Base-by-base conservation (phyloP, 2,797 vertebrate species). In the Ataeniobius toweri region DNA sequence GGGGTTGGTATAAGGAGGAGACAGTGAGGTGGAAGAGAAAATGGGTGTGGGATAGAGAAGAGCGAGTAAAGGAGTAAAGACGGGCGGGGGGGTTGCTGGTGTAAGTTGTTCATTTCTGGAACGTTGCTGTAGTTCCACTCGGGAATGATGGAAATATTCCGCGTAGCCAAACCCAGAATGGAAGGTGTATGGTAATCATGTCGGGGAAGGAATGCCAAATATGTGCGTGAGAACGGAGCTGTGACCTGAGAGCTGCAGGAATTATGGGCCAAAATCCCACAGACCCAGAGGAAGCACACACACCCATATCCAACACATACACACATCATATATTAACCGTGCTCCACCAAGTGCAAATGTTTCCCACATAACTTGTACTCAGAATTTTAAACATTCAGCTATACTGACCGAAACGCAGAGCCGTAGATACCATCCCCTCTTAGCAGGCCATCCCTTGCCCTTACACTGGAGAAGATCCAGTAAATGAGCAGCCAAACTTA, bases 141-240 rank as follows among this genome's bases (percentile, higher is more conserved):
- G 86, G 86, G 92, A 94, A 94, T 91, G 94, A 94, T 95, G 95
- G 95, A 96, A 96, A 96, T 94, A 95, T 95, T 94, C 88, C 12
- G 76, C 75, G 82, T 87, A 92, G 94, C 94, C 94, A 95, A 95
- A 95, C 91, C 95, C 95, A 92, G 93, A 93, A 90, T 94, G 93
- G 95, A 96, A 96, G 95, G 95, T 96, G 95, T 95, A 95, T 94
- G 95, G 95, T 95, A 93, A 95, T 94, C 94, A 94, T 92, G 94
- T 94, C 89, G 90, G 89, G 94, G 94, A 96, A 95, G 93, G 95
- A 96, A 96, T 96, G 94, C 92, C 91, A 95, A 95, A 95, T 93
- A 95, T 96, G 94, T 95, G 94, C 93, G 94, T 96, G 95, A 96
- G 95, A 96, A 95, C 93, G 72, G 85, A 94, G 93, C 93, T 88